phyloP scores from a whole-genome alignment of 64 coral and sea anemone genomes.

The Stichodactyla helianthus region DNA sequence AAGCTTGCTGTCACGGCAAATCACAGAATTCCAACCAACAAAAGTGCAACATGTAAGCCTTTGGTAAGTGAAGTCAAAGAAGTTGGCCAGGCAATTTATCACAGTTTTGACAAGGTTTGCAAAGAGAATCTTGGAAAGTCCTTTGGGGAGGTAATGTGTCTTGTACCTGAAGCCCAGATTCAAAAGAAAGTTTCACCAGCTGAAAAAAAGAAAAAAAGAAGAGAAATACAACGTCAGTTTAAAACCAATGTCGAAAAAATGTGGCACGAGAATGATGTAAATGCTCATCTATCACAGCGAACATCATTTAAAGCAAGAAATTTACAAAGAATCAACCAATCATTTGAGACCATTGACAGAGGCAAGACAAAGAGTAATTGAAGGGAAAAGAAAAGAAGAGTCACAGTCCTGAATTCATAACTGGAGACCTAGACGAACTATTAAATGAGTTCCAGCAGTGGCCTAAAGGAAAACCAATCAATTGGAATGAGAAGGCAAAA shows the following conservation, averaged over 20 bases:
- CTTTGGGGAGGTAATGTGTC: neutral
- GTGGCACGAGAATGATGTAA: neutral
- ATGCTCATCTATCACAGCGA: neutral
- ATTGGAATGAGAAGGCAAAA: too few relatives aligned
- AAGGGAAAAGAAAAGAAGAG: too few relatives aligned
- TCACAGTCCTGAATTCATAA: too few relatives aligned
- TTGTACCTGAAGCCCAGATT: neutral
- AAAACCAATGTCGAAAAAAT: neutral
- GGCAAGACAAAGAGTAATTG: neutral
- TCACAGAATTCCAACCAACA: neutral
- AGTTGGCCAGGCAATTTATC: neutral
- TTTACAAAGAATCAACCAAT: neutral
- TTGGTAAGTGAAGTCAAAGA: neutral
- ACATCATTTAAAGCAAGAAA: neutral
- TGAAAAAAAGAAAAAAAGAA: conserved; percentile 4
- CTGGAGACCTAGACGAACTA: too few relatives aligned
- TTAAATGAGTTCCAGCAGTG: too few relatives aligned
- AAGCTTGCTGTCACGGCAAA: neutral
- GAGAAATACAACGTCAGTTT: neutral
- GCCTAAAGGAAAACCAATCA: too few relatives aligned
- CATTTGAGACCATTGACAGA: neutral
- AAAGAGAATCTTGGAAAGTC: neutral
- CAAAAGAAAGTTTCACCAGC: conserved; percentile 1
- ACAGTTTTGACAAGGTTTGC: neutral
- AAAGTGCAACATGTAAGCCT: neutral